These are phyloP conservation scores for Rhodinocichla rosea DNA, from an alignment of 2,113 vertebrate species.

Conservation along the genomic window DNA sequence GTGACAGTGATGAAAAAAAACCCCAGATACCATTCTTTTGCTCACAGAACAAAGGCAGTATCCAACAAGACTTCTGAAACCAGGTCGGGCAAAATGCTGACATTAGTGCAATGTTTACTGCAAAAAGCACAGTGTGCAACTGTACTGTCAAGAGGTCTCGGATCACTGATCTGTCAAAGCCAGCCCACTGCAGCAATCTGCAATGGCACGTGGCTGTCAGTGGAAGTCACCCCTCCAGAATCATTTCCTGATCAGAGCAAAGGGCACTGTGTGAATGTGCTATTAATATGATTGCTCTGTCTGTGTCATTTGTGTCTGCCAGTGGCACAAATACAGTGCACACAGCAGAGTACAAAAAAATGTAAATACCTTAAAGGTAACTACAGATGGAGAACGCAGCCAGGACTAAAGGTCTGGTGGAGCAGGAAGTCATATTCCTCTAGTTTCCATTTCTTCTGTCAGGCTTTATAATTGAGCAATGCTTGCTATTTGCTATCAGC, in stretches of 20 bases:
- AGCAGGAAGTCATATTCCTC: not conserved
- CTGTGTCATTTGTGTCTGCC: not conserved
- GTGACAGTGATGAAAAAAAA: not conserved
- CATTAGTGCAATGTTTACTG: not conserved
- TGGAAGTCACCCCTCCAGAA: not conserved
- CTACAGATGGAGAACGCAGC: not conserved
- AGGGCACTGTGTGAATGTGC: rapidly evolving
- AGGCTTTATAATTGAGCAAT: not conserved
- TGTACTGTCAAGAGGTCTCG: not conserved
- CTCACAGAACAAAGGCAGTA: not conserved
- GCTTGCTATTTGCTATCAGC: not conserved
- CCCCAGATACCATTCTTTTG: not conserved
- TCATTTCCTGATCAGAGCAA: not conserved
- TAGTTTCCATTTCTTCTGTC: not conserved
- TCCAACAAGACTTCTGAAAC: not conserved
- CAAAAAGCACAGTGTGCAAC: not conserved
- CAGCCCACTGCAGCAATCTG: not conserved
- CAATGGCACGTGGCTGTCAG: rapidly evolving
- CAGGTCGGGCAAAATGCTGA: not conserved
- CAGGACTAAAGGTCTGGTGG: not conserved
- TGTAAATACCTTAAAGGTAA: not conserved
- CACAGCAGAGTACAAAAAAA: not conserved
- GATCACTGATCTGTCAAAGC: not conserved
- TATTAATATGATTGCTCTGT: not conserved
- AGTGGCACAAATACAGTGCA: not conserved